Evolutionary conservation across 2,888 invertebrate genomes (phyloP).

Genomic region (Trimorus sp.): DNA sequence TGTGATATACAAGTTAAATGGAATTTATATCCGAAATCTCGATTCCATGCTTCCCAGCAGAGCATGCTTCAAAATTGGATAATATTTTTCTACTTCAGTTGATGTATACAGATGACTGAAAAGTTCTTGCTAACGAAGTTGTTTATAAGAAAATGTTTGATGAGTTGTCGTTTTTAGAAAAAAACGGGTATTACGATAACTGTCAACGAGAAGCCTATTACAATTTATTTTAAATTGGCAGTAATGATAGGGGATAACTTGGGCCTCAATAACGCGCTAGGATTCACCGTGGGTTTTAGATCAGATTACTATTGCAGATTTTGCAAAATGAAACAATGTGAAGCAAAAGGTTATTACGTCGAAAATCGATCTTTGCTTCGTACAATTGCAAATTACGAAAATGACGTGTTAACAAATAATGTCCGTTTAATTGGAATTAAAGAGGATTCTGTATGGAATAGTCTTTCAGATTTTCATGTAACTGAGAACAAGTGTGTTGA

Average conservation of each 20-base stretch:
- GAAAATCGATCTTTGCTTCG: slow-evolving; percentile 27
- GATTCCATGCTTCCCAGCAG: slow-evolving; percentile 26
- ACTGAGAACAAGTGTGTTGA: slow-evolving; percentile 42
- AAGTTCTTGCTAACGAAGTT: slow-evolving; percentile 20
- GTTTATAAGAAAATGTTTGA: slow-evolving; percentile 23
- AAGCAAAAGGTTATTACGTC: neutral
- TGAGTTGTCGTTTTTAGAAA: slow-evolving; percentile 21
- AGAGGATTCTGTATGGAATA: slow-evolving; percentile 42
- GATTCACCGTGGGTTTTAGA: slow-evolving; percentile 19
- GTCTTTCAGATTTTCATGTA: slow-evolving; percentile 27
- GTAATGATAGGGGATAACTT: neutral
- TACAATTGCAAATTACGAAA: neutral
- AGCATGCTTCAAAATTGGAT: slow-evolving; percentile 27
- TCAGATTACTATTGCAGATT: slow-evolving; percentile 32
- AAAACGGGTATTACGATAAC: slow-evolving; percentile 11
- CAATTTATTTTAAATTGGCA: slow-evolving; percentile 10
- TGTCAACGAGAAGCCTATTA: slow-evolving; percentile 6
- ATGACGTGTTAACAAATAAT: neutral
- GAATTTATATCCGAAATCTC: slow-evolving; percentile 20
- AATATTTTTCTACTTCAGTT: slow-evolving; percentile 27
- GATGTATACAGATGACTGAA: slow-evolving; percentile 31
- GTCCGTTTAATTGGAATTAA: slow-evolving; percentile 9
- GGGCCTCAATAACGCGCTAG: neutral
- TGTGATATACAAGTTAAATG: slow-evolving; percentile 14
- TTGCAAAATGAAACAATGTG: slow-evolving; percentile 7